phyloP scores from a whole-genome alignment of 2,797 vertebrate species.

The Octomys mimax region DNA sequence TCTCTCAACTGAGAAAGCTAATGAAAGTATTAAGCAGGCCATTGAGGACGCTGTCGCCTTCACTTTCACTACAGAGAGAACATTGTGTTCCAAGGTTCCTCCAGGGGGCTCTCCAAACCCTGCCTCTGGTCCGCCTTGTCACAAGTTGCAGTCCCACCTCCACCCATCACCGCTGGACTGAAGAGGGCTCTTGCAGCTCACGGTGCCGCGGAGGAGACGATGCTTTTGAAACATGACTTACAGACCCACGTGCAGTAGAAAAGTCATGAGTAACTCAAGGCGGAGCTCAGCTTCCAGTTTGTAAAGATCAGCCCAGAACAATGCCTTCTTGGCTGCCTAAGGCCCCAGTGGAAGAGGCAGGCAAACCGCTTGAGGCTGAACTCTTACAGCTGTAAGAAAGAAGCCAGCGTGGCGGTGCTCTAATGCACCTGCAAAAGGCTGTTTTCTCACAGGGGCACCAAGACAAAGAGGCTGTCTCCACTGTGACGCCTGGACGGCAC shows the following conservation, averaged over 20 bases:
- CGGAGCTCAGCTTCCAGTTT: background rate
- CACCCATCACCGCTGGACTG: background rate
- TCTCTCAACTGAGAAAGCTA: slow-evolving; percentile 32
- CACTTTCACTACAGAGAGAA: background rate
- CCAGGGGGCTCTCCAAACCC: background rate
- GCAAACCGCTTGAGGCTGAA: background rate
- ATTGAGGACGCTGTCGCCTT: background rate
- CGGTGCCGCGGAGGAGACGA: background rate
- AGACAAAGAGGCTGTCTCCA: background rate
- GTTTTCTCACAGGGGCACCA: background rate
- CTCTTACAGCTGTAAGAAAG: slow-evolving; percentile 21
- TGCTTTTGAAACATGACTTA: slow-evolving; percentile 49
- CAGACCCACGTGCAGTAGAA: slow-evolving; percentile 3
- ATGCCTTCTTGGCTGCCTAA: background rate
- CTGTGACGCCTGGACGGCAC: background rate
- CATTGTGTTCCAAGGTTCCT: background rate
- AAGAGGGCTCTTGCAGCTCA: background rate
- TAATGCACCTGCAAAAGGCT: background rate
- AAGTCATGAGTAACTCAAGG: slow-evolving; percentile 30
- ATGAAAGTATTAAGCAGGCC: background rate
- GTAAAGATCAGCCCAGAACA: background rate
- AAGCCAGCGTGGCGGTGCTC: background rate
- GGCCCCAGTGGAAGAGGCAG: background rate
- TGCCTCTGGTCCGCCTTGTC: background rate
- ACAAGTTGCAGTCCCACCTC: background rate